phyloP scores from a whole-genome alignment of 2,888 invertebrate species.

The Phyllotreta cruciferae region DNA sequence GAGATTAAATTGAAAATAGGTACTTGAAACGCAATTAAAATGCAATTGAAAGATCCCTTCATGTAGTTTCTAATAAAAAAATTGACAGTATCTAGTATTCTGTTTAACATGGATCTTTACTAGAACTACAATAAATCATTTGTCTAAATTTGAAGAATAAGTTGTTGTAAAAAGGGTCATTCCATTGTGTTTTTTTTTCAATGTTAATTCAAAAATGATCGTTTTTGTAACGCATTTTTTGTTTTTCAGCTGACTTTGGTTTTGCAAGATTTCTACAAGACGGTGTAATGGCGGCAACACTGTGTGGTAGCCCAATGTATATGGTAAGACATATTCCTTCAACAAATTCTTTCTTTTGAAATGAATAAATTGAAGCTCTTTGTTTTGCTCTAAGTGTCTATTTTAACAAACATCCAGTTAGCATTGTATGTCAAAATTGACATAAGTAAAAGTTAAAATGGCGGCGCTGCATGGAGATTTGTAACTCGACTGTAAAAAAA shows the following conservation, averaged over 20 bases:
- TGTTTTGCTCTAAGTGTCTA: too few relatives aligned
- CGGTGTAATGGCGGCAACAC: slow-evolving; percentile 99
- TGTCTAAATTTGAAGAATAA: too few relatives aligned
- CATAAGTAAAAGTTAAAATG: too few relatives aligned
- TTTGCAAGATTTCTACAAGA: slow-evolving; percentile 98
- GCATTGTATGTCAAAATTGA: too few relatives aligned
- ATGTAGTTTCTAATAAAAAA: neutral
- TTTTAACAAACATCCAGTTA: too few relatives aligned
- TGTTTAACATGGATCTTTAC: neutral
- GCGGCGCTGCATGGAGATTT: too few relatives aligned
- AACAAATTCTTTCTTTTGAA: slow-evolving; percentile 4
- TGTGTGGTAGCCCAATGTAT: slow-evolving; percentile 99
- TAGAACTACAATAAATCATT: too few relatives aligned
- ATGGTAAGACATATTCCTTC: slow-evolving; percentile 75
- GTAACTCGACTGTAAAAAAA: neutral
- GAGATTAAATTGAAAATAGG: slow-evolving; percentile 96
- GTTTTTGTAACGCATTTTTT: slow-evolving; percentile 2
- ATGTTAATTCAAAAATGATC: slow-evolving; percentile 2
- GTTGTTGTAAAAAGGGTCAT: too few relatives aligned
- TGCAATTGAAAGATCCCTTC: too few relatives aligned
- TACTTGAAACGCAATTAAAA: slow-evolving; percentile 57
- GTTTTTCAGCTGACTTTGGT: slow-evolving; percentile 91
- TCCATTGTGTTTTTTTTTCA: too few relatives aligned
- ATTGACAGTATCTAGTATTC: neutral
- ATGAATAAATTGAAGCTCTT: too few relatives aligned